A percentile compares a stretch with the other conserved stretches of the same genome.
Evolutionary conservation across 2,888 invertebrate genomes (phyloP).

Genomic region (Ametastegia equiseti): DNA sequence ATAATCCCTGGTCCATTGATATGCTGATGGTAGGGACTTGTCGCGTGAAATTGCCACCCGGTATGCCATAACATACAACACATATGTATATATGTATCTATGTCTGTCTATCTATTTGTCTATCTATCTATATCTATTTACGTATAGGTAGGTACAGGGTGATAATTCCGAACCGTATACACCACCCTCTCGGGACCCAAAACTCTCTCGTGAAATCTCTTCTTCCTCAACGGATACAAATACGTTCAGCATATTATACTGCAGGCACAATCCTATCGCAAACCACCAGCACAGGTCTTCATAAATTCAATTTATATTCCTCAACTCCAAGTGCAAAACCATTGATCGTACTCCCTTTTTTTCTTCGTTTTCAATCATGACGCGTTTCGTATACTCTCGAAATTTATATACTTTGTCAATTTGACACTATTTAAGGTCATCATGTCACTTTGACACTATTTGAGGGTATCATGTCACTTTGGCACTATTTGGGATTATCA

Average conservation of each 20-base stretch:
- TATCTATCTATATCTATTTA: neutral
- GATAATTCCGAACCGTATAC: neutral
- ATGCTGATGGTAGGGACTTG: constrained; percentile 75
- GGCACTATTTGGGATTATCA: no score
- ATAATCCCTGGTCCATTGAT: constrained; percentile 75
- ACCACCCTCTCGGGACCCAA: no score
- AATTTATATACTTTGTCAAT: no score
- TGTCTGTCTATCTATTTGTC: neutral
- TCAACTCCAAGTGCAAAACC: neutral
- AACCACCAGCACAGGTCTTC: constrained; percentile 4
- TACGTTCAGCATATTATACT: neutral
- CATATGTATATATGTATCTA: neutral
- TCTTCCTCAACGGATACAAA: neutral
- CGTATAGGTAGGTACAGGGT: neutral
- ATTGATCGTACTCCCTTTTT: neutral
- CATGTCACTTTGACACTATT: no score
- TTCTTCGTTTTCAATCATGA: neutral
- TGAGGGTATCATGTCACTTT: no score
- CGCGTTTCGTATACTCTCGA: no score
- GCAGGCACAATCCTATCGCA: constrained; percentile 33
- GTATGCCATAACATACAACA: constrained; percentile 57
- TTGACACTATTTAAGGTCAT: no score
- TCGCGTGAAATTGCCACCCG: constrained; percentile 76
- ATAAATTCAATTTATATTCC: neutral
- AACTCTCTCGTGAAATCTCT: no score